Base-by-base conservation (phyloP, 2,888 invertebrate genomes). In the Hirtodrosophila alboralis region DNA sequence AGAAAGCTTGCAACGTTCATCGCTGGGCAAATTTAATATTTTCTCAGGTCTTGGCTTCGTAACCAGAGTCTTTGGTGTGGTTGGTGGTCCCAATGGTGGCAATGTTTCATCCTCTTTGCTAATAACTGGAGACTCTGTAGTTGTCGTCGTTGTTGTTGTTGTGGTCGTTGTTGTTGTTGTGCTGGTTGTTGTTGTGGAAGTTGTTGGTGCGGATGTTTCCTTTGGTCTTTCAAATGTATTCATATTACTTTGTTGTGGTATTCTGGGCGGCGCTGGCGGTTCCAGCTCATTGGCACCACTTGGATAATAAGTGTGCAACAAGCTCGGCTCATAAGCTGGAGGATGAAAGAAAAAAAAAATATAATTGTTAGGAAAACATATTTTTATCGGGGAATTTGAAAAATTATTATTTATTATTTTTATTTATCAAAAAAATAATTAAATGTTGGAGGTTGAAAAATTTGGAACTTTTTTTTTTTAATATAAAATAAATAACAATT, bases 1-100 rank as follows among this genome's bases (percentile, higher is more conserved):
- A 8, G 91, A 89, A 3, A 91, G 56, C 31, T 81, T 87, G 65
- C 91, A 91, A 3, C 81, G 81, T 3, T 73, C 73, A 59, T 89
- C 91, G 38, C 91, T 91, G 0, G 88, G 88, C 33, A 64, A 45
- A 34, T 88, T 78, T 0, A 74, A 49, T 27, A 71, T 68, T 4
- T 84, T 75, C 2, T 51, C 48, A 3, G 61, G 68, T 1, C 61
- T 49, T 10, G 75, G 67, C 7, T 59, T 75, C 0, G 48, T 56
- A n/a, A 73, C 44, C 7, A 71, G 45, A 2, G 54, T 44, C 16
- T 47, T 63, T 44, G 33, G 56, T 23, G 58, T 56, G 30, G 60
- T 75, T 2, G 31, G 63, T 31, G 68, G 68, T 52, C 63, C 69
- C 8, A 72, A 31, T 43, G 65, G 63, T 33, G 44, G 44, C 34